A percentile compares a stretch with the other conserved stretches of the same genome.
phyloP scores from a whole-genome alignment of 2,113 vertebrate species.

The Austrofundulus limnaeus region DNA sequence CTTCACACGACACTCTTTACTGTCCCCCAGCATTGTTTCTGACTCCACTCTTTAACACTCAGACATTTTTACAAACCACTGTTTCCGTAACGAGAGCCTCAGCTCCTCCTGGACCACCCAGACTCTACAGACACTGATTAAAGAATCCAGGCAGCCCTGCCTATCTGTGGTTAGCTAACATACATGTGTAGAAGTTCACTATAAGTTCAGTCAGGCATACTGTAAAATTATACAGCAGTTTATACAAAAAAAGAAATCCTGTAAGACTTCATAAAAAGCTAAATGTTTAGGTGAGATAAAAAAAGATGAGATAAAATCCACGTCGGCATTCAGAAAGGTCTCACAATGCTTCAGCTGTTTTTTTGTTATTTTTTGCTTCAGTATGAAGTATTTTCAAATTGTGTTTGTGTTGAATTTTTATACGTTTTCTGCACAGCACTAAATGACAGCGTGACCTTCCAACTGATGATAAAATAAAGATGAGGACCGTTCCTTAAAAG shows the following conservation, averaged over 20 bases:
- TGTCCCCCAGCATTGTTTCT: slow-evolving; percentile 19
- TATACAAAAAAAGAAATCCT: not conserved
- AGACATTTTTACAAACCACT: slow-evolving; percentile 13
- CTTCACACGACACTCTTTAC: slow-evolving; percentile 22
- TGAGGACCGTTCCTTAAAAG: not conserved
- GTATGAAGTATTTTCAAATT: not conserved
- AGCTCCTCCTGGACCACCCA: slow-evolving; percentile 61
- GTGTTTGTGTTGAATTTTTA: not conserved
- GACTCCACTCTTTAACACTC: slow-evolving; percentile 8
- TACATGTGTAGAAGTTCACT: too few relatives aligned
- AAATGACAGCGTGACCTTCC: slow-evolving; percentile 7
- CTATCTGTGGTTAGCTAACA: not conserved
- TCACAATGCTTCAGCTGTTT: not conserved
- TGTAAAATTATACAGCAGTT: too few relatives aligned
- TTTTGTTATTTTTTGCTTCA: not conserved
- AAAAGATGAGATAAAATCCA: slow-evolving; percentile 3
- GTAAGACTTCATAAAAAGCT: not conserved
- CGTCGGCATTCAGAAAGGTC: not conserved
- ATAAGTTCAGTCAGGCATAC: too few relatives aligned
- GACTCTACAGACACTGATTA: slow-evolving; percentile 22
- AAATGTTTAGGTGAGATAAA: not conserved
- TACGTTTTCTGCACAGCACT: not conserved
- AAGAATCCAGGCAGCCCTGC: not conserved
- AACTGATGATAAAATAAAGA: not conserved
- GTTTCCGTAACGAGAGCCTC: slow-evolving; percentile 26